Conservation (phyloP, 2,113 vertebrate species). For the Ictalurus punctatus region DNA sequence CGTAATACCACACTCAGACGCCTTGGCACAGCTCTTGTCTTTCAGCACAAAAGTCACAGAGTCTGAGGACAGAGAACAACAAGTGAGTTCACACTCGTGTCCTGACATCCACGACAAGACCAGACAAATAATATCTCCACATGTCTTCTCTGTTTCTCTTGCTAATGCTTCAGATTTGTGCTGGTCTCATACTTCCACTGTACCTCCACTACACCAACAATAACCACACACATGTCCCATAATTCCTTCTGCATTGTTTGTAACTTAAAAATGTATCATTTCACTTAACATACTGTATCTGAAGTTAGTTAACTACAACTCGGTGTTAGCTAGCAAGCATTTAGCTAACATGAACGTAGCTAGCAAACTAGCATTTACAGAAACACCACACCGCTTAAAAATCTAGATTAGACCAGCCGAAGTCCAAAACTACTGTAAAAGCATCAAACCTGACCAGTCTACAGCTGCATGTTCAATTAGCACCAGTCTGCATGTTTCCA, state of each 20-base stretch:
- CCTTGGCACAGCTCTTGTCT: slow-evolving; percentile 71
- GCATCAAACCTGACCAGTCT: neutral
- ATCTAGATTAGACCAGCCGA: neutral
- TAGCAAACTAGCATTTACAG: neutral
- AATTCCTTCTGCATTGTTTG: neutral
- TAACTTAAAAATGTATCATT: neutral
- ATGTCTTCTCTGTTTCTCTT: neutral
- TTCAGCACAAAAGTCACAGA: slow-evolving; percentile 64
- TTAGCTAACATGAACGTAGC: neutral
- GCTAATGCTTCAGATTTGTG: neutral
- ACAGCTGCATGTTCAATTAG: neutral
- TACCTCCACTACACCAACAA: neutral
- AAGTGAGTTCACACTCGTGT: neutral
- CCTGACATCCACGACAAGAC: neutral
- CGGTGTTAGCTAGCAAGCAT: neutral
- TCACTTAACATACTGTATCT: too few relatives aligned
- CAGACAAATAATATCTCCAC: neutral
- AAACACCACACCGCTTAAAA: neutral
- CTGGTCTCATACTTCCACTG: neutral
- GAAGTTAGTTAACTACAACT: neutral
- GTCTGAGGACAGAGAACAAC: slow-evolving; percentile 53
- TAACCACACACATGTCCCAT: neutral
- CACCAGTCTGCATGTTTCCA: neutral
- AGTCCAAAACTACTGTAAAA: neutral
- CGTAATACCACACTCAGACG: slow-evolving; percentile 62